These are phyloP conservation scores for Trachelus tabidus DNA, from an alignment of 2,888 invertebrate genomes.

Conservation along the genomic window DNA sequence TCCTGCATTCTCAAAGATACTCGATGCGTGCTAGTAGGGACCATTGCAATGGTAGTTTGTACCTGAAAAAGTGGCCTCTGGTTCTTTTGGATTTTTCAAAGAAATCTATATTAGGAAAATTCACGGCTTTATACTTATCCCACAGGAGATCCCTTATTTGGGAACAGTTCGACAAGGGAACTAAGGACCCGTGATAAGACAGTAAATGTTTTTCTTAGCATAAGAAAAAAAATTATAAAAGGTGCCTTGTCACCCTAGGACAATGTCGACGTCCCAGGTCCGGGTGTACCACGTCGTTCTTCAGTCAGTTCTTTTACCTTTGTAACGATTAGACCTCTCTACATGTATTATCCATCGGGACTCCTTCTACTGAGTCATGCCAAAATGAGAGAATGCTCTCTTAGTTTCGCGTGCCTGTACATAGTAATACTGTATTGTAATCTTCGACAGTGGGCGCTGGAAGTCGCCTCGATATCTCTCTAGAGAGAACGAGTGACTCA, in stretches of 20 bases:
- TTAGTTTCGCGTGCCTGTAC: not conserved
- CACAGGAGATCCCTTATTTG: not conserved
- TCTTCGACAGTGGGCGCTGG: not conserved
- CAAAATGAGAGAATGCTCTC: not conserved
- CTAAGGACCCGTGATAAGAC: not conserved
- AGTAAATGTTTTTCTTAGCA: not conserved
- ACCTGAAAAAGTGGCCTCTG: not conserved
- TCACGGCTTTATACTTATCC: not conserved
- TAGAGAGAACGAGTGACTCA: not conserved
- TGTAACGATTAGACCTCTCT: not conserved
- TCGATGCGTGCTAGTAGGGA: not conserved
- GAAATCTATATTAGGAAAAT: not conserved
- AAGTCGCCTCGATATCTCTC: not conserved
- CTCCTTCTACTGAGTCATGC: not conserved
- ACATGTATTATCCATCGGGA: not conserved
- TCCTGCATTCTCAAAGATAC: not conserved
- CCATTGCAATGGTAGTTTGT: not conserved
- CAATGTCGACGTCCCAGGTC: not conserved
- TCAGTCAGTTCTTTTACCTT: not conserved
- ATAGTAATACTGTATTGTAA: not conserved
- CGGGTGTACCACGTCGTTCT: not conserved
- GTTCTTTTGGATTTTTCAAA: not conserved
- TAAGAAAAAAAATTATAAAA: not conserved
- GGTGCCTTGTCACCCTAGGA: not conserved
- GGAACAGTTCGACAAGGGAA: not conserved